These are phyloP conservation scores for Cottus gobio DNA, from an alignment of 2,113 vertebrate genomes.

Conservation along the genomic window DNA sequence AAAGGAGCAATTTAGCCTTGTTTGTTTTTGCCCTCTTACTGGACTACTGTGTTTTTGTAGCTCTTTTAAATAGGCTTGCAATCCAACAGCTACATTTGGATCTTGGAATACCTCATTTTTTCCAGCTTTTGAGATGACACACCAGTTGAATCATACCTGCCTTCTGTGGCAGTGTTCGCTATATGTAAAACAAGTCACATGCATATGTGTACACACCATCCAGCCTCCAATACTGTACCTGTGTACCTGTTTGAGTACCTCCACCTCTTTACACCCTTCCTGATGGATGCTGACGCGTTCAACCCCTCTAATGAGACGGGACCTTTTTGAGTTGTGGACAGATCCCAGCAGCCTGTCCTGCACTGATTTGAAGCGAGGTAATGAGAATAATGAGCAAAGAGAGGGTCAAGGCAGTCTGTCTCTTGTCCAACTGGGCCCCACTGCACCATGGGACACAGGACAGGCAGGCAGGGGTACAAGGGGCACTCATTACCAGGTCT, in stretches of 20 bases:
- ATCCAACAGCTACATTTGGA: slow-evolving; percentile 77
- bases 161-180: slow-evolving; percentile 10
- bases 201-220: slow-evolving; percentile 4
- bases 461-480: slow-evolving; percentile 78
- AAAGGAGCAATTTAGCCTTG: slow-evolving; percentile 79
- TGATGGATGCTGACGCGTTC: slow-evolving; percentile 58
- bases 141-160: slow-evolving; percentile 62
- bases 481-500: slow-evolving; percentile 79
- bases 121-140: slow-evolving; percentile 52
- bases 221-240: slow-evolving; percentile 34
- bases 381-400: slow-evolving; percentile 85
- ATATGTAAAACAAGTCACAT: slow-evolving; percentile 27
- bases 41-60: slow-evolving; percentile 80
- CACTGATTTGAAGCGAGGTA: slow-evolving; percentile 82
- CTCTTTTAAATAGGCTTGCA: slow-evolving; percentile 64
- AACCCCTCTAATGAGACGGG: slow-evolving; percentile 75
- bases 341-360: slow-evolving; percentile 82
- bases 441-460: slow-evolving; percentile 82
- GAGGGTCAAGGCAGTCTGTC: slow-evolving; percentile 75
- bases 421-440: slow-evolving; percentile 78
- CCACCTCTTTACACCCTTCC: slow-evolving; percentile 55
- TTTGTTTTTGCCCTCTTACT: slow-evolving; percentile 79
- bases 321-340: slow-evolving; percentile 83
- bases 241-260: slow-evolving; percentile 51
- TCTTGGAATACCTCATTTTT: slow-evolving; percentile 58